Percentiles rank a stretch among this genome's conserved stretches.
phyloP scores from a whole-genome alignment of 2,113 vertebrate genomes.

The Varanus komodoensis region DNA sequence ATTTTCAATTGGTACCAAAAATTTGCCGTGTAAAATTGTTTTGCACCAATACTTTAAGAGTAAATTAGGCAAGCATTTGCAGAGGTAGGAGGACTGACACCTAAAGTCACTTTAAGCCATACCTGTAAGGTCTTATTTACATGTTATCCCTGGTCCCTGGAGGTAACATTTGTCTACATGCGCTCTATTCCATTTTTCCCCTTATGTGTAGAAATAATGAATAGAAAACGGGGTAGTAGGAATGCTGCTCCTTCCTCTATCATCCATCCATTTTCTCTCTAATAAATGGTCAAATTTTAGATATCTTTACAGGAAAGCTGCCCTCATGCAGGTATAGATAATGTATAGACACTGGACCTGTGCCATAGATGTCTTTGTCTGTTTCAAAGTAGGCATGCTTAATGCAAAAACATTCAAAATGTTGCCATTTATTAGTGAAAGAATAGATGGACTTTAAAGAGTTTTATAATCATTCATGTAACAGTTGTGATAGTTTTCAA shows the following conservation, averaged over 20 bases:
- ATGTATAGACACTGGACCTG: neutral
- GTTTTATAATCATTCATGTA: neutral
- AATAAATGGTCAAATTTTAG: too few species aligned
- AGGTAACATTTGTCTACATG: neutral
- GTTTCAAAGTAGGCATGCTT: neutral
- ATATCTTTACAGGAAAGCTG: too few species aligned
- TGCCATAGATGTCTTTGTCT: neutral
- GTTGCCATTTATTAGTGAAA: neutral
- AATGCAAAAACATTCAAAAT: neutral
- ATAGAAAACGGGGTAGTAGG: neutral
- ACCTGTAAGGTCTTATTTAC: neutral
- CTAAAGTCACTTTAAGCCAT: neutral
- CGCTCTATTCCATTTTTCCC: too few species aligned
- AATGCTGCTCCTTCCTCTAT: neutral
- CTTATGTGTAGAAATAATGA: neutral
- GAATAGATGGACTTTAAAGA: neutral
- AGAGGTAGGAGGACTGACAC: neutral
- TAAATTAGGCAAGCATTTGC: neutral
- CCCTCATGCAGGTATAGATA: neutral
- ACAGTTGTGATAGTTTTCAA: constrained; percentile 33
- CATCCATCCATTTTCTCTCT: neutral
- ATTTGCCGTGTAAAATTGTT: neutral
- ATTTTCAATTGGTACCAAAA: neutral
- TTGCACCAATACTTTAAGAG: neutral
- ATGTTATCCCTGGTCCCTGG: neutral